Percentiles rank a stretch among this genome's conserved stretches.
Evolutionary conservation across 2,113 vertebrate species (phyloP).

Genomic region (Xerus inauris): DNA sequence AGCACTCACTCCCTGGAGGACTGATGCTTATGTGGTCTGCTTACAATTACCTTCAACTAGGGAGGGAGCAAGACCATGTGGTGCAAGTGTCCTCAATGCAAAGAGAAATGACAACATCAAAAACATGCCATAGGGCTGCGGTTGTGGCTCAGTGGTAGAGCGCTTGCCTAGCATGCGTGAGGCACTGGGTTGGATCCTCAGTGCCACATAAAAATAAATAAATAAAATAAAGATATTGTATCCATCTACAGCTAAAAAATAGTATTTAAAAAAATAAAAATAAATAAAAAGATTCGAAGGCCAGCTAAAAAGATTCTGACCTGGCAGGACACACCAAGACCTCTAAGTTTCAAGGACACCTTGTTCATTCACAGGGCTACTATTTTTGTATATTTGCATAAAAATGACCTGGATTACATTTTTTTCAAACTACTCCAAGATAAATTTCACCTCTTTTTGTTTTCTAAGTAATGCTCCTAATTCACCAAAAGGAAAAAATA

Average conservation of each 20-base stretch:
- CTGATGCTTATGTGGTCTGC: background rate
- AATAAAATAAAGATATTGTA: no score
- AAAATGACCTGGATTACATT: background rate
- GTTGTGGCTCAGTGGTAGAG: no score
- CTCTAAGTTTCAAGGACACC: background rate
- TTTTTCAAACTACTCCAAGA: slow-evolving; percentile 47
- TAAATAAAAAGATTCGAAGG: no score
- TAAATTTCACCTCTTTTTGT: background rate
- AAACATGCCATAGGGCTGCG: background rate
- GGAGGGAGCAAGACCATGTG: background rate
- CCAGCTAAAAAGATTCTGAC: background rate
- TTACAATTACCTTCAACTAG: background rate
- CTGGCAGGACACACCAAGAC: background rate
- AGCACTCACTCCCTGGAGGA: background rate
- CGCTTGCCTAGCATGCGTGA: no score
- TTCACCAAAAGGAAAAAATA: background rate
- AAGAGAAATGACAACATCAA: background rate
- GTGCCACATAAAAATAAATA: no score
- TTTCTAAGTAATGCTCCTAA: slow-evolving; percentile 42
- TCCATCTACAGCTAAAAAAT: no score
- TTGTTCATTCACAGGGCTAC: background rate
- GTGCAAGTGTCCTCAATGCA: background rate
- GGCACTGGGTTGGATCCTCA: no score
- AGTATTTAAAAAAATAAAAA: background rate
- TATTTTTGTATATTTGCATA: background rate